A percentile compares a stretch with the other conserved stretches of the same genome.
These are phyloP conservation scores for Hypena proboscidalis DNA, from an alignment of 2,888 invertebrate species.

Conservation along the genomic window DNA sequence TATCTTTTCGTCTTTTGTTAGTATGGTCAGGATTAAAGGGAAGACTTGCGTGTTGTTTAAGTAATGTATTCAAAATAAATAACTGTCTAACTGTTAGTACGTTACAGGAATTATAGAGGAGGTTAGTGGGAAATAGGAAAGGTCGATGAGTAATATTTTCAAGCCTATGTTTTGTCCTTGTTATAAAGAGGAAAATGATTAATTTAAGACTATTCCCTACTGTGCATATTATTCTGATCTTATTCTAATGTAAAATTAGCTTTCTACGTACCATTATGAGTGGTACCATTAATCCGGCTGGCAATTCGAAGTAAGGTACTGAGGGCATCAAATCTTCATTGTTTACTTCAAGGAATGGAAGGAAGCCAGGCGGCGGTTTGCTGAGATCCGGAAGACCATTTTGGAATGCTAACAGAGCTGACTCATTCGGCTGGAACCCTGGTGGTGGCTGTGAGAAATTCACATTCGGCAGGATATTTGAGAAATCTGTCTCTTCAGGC, in stretches of 20 bases:
- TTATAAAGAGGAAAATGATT: too few relatives aligned
- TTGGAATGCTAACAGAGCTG: slow-evolving; percentile 75
- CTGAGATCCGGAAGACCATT: slow-evolving; percentile 92
- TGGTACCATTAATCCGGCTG: slow-evolving; percentile 99
- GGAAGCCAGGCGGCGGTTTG: slow-evolving; percentile 94
- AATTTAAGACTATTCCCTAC: too few relatives aligned
- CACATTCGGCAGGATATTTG: slow-evolving; percentile 71
- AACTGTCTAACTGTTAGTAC: too few relatives aligned
- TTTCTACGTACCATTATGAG: slow-evolving; percentile 90
- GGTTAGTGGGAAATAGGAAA: too few relatives aligned
- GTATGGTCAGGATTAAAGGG: too few relatives aligned
- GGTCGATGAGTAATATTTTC: too few relatives aligned
- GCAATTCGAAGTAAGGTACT: slow-evolving; percentile 98
- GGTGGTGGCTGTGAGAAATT: slow-evolving; percentile 82
- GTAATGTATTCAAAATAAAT: too few relatives aligned
- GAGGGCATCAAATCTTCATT: slow-evolving; percentile 93
- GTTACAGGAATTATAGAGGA: too few relatives aligned
- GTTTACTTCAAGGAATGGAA: slow-evolving; percentile 75
- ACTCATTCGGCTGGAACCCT: slow-evolving; percentile 67
- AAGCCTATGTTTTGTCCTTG: too few relatives aligned
- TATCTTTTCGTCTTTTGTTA: too few relatives aligned
- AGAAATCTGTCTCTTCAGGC: slow-evolving; percentile 64
- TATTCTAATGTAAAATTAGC: neutral
- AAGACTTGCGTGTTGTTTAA: too few relatives aligned
- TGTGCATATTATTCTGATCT: too few relatives aligned